Evolutionary conservation across 2,113 vertebrate genomes (phyloP).

Genomic region (Tragulus kanchil): DNA sequence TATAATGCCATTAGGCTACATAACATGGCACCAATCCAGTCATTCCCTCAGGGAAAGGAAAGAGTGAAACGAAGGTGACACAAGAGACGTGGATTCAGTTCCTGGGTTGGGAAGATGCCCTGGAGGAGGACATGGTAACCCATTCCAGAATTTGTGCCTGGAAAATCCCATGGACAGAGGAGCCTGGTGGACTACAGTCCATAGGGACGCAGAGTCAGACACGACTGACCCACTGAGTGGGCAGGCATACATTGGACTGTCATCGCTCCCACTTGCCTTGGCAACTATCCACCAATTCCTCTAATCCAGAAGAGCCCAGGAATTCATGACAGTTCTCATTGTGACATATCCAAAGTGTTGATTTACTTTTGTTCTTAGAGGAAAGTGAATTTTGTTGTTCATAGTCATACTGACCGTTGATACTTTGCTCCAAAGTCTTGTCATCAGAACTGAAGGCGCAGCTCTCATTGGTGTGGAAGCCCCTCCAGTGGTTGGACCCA

Average conservation of each 20-base stretch:
- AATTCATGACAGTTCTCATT: neutral
- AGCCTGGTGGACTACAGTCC: neutral
- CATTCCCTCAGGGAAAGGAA: neutral
- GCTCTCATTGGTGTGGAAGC: neutral
- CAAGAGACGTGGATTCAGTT: no score
- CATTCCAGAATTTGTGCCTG: neutral
- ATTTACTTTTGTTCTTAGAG: constrained; percentile 6
- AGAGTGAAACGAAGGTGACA: neutral
- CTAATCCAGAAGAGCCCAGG: neutral
- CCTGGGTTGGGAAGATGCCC: neutral
- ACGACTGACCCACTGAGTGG: fast-evolving
- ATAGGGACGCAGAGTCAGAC: fast-evolving
- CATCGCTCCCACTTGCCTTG: neutral
- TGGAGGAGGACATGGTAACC: neutral
- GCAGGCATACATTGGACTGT: fast-evolving
- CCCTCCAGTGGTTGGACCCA: neutral
- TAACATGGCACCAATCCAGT: neutral
- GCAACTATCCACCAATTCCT: neutral
- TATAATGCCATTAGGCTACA: neutral
- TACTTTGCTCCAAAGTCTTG: neutral
- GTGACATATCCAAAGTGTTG: neutral
- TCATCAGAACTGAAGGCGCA: neutral
- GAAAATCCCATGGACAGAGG: neutral
- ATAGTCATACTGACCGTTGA: neutral
- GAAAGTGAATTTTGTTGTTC: constrained; percentile 34